Base-by-base conservation (phyloP, 1,140 invertebrate species). In the Colletes latitarsis region DNA sequence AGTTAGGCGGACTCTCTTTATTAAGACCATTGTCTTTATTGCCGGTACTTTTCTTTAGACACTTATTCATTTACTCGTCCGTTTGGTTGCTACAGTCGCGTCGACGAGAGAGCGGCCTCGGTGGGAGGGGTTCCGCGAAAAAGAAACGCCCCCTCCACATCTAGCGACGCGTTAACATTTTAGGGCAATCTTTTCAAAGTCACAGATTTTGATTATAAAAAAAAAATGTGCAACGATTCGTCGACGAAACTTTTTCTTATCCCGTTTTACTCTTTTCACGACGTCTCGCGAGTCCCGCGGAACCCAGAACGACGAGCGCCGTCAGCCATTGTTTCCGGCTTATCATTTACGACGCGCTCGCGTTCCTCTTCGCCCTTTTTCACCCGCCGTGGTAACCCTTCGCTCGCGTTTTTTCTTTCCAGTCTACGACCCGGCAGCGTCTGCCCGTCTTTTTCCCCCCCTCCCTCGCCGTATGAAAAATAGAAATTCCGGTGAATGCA, bases 11-110 rank as follows among this genome's bases (percentile, higher is more conserved):
- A 21, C 49, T 21, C 49, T 46, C 49, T 76, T 73, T 67, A 76
- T 76, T 76, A 76, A 53, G 73, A 67, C 19, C 52, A 76, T 76
- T 76, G 63, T 76, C 73, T 67, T 68, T 46, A 68, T 76, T 68
- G 73, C 49, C 10, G 14, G n/a, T 55, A 43, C 39, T 76, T 76
- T 68, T 76, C 73, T 67, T 67, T 8, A 5, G 39, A 67, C 73
- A 67, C 73, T 76, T 76, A 67, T 55, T 41, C 73, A 55, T 68
- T 68, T 62, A n/a, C 43, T 6, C 57, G 57, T 19, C 30, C 41
- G 57, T 5, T 58, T 58, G 5, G 39, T 21, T 30, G 15, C 14
- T 21, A 12, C 4, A n/a, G 53, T 6, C 53, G 4, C 5, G 53
- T 49, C 49, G 49, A 9, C 49, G 49, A 10, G 10, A 49, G 49